These are phyloP conservation scores for Opisthocomus hoazin DNA, from an alignment of 2,113 vertebrate genomes.

Conservation along the genomic window DNA sequence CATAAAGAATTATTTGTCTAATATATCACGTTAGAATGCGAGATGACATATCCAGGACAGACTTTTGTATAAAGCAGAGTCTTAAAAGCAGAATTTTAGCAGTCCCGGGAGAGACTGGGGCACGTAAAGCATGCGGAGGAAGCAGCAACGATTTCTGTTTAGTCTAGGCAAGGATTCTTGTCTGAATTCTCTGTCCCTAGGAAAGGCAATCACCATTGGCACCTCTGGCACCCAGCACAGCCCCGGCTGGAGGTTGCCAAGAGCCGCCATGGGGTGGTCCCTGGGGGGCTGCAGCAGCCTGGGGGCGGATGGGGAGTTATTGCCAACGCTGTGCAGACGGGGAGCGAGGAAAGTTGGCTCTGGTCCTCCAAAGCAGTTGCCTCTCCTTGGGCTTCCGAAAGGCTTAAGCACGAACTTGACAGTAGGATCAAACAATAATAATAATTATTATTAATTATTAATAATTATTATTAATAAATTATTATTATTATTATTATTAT, in stretches of 20 bases:
- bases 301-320: not conserved
- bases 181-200: not conserved
- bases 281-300: not conserved
- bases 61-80: slow-evolving; percentile 15
- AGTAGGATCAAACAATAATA: not conserved
- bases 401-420: not conserved
- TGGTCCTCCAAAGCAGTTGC: not conserved
- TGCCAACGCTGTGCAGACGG: not conserved
- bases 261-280: not conserved
- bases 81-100: slow-evolving; percentile 30
- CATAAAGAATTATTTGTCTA: slow-evolving; percentile 45
- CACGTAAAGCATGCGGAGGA: not conserved
- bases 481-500: not conserved
- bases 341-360: not conserved
- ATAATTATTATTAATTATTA: not conserved
- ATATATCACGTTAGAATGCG: slow-evolving; percentile 28
- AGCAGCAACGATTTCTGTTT: not conserved
- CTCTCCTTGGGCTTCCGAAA: not conserved
- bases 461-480: too few relatives aligned
- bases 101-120: not conserved
- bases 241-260: not conserved
- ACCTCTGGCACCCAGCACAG: not conserved
- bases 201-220: not conserved
- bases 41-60: slow-evolving; percentile 53
- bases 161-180: not conserved